Conservation (phyloP, 2,113 vertebrate genomes). For the Helogale parvula region DNA sequence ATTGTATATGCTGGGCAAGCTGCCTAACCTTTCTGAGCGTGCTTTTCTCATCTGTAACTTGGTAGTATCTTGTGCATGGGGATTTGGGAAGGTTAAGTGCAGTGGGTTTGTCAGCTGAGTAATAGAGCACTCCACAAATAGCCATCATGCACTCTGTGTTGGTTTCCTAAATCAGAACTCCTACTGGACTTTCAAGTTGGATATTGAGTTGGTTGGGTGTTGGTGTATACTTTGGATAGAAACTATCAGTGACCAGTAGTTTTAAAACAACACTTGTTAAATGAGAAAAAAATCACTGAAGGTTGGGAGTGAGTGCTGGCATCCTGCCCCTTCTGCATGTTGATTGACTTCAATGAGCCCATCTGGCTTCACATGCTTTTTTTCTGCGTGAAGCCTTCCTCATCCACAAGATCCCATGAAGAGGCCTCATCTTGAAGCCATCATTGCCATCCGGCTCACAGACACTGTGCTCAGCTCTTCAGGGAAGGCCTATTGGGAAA, state of each 20-base stretch:
- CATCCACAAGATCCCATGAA: background rate
- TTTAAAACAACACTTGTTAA: background rate
- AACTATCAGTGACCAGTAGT: background rate
- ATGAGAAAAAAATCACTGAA: background rate
- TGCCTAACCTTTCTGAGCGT: background rate
- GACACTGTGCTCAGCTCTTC: background rate
- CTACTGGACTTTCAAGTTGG: background rate
- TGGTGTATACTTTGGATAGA: background rate
- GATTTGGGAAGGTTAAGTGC: background rate
- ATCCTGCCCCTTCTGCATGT: background rate
- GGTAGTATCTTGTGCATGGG: too few relatives aligned
- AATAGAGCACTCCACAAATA: too few relatives aligned
- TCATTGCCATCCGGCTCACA: background rate
- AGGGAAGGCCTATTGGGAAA: background rate
- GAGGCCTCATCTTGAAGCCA: constrained; percentile 51
- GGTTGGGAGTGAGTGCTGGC: background rate
- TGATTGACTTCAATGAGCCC: background rate
- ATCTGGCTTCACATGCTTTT: constrained; percentile 38
- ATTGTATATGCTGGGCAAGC: accelerated
- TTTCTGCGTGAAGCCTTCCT: background rate
- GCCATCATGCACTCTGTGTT: too few relatives aligned
- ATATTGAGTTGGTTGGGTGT: background rate
- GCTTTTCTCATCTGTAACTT: background rate
- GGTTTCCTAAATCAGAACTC: background rate
- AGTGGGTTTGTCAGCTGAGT: background rate